Evolutionary conservation across 2,888 invertebrate genomes (phyloP), one percentile per base, ranked within the genome.

Genomic region (Ophioninae sp.): DNA sequence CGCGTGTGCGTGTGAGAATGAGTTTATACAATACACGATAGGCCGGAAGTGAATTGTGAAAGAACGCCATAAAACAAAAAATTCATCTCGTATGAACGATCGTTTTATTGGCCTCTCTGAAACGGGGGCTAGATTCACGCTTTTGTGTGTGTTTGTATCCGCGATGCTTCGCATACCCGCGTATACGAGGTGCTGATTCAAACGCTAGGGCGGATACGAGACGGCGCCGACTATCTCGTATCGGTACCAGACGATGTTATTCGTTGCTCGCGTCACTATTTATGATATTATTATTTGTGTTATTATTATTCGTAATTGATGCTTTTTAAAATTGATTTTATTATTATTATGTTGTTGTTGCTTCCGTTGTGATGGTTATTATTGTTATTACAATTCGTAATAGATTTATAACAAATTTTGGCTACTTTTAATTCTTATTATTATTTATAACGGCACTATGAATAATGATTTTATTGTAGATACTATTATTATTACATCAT

Each of bases 201-300:
- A 61, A 56, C 72, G 72, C 8, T 78, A 7, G 80, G 83, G 80
- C 83, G 80, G 83, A 83, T 83, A 83, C 77, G 83, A 80, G 68
- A 44, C 78, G 79, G 79, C 82, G 82, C 74, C 79, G 57, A 59
- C 64, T 80, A 83, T 83, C 83, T 83, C 79, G 57, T 83, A 73
- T 83, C 79, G 76, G 57, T 67, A 74, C 65, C 83, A 75, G 62
- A 61, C 73, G 68, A 72, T 68, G 44, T 37, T 74, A 69, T 69
- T 65, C 73, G 70, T 69, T 65, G 76, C 72, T 37, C 65, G 57
- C 67, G 41, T 37, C 76, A 64, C 68, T 73, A 68, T 80, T 76
- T 10, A 44, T 39, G 21, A 50, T 21, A 30, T 30, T 30, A 30
- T 30, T 30, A 30, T 30, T 30, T 30, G 1, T 1, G 2, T 30